Base-by-base conservation (phyloP, 2,113 vertebrate species). In the Micromys minutus region DNA sequence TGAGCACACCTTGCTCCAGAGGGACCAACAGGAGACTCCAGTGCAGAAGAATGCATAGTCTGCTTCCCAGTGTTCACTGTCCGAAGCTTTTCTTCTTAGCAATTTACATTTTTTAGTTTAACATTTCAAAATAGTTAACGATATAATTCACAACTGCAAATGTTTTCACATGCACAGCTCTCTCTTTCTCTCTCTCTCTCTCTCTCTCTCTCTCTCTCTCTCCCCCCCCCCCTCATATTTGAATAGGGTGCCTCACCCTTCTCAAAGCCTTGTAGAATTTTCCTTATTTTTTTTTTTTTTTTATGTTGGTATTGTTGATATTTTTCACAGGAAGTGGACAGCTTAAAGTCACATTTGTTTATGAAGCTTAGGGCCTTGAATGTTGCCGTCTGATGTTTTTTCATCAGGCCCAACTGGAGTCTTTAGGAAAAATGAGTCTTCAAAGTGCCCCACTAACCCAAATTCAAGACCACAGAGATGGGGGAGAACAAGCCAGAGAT, bases 31-130 rank as follows among this genome's bases (percentile, higher is more conserved):
- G 8, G 24, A n/a, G 61, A 31, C 45, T 47, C 31, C 63, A 4
- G 1, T 71, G 59, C 22, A 89, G 61, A 94, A 45, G 2, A 47
- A 5, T 9, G 31, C 1, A 3, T 50, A 42, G 9, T 61, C 39
- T 24, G 50, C 65, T 42, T 50, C 45, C 8, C 26, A 24, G 42
- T 10, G 52, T 24, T 94, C 92, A 36, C 36, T 57, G 1, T 42
- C n/a, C n/a, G 69, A 4, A 80, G 42, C 39, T 34, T 94, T 90
- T 95, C 45, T 90, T 89, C 47, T 86, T 47, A 74, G 9, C 16
- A 69, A 22, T 80, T 91, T 59, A 55, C 52, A 36, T 47, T 94
- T 93, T n/a, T 95, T 86, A 85, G 61, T 76, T 79, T 96, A 55
- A 71, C 59, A 81, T 93, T 95, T 94, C 34, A 19, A 81, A 84